phyloP scores from a whole-genome alignment of 2,113 vertebrate species.

The Mobula birostris region DNA sequence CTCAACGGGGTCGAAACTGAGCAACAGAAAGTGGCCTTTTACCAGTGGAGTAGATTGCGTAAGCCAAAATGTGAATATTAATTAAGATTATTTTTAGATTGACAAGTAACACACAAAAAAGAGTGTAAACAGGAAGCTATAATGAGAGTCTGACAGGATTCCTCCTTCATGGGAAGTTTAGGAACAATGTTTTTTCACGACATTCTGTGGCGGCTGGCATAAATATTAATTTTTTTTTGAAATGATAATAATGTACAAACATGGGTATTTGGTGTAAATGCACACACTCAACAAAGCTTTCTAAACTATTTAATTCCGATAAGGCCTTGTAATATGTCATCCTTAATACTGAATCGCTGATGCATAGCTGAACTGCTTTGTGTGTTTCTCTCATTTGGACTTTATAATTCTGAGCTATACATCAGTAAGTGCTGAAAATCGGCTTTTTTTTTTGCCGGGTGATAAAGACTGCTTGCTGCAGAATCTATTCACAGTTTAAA shows the following conservation, averaged over 20 bases:
- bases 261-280: background rate
- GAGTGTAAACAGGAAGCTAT: background rate
- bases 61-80: background rate
- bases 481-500: background rate
- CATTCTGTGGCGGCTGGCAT: background rate
- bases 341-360: background rate
- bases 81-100: background rate
- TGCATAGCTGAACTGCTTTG: background rate
- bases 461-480: background rate
- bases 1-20: background rate
- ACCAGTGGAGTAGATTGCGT: background rate
- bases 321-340: slow-evolving; percentile 7
- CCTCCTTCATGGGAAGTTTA: background rate
- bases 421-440: background rate
- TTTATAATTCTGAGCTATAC: background rate
- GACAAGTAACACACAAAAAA: background rate
- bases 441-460: background rate
- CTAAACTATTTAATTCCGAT: background rate
- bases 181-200: background rate
- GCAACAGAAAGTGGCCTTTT: background rate
- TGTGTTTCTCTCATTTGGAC: background rate
- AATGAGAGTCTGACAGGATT: background rate
- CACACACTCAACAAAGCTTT: background rate
- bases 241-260: background rate
- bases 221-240: slow-evolving; percentile 10